These are phyloP conservation scores for Myotis brandtii DNA, from an alignment of 2,113 vertebrate species.

Conservation along the genomic window DNA sequence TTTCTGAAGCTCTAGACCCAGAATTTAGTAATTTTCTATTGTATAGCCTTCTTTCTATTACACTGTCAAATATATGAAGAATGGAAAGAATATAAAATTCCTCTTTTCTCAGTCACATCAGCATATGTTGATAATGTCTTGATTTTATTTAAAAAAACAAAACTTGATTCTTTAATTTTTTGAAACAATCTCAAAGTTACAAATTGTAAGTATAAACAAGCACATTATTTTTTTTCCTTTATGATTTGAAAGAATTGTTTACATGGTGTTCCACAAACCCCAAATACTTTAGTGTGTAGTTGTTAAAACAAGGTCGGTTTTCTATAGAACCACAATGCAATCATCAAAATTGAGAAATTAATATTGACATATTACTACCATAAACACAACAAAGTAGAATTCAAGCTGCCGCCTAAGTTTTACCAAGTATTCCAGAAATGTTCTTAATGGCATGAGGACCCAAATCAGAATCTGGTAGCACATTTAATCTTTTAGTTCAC, in stretches of 20 bases:
- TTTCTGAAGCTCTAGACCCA: not conserved
- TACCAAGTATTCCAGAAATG: not conserved
- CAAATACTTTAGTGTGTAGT: not conserved
- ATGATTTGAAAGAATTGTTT: not conserved
- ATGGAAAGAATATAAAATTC: not conserved
- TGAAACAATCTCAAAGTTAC: not conserved
- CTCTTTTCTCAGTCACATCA: not conserved
- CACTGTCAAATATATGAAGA: not conserved
- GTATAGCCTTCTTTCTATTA: not conserved
- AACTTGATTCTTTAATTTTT: not conserved
- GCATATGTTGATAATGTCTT: not conserved
- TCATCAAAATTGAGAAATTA: not conserved
- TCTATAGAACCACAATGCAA: not conserved
- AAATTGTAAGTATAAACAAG: not conserved
- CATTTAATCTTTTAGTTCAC: not conserved
- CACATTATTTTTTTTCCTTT: not conserved
- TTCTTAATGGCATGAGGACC: not conserved
- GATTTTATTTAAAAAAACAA: not conserved
- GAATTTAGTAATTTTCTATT: not conserved
- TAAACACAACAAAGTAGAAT: not conserved
- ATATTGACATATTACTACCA: not conserved
- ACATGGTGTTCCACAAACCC: not conserved
- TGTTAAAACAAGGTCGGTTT: not conserved
- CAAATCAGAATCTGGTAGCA: not conserved
- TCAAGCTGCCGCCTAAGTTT: not conserved